Conservation (phyloP, 2,113 vertebrate species). For the Glaucidium brasilianum region DNA sequence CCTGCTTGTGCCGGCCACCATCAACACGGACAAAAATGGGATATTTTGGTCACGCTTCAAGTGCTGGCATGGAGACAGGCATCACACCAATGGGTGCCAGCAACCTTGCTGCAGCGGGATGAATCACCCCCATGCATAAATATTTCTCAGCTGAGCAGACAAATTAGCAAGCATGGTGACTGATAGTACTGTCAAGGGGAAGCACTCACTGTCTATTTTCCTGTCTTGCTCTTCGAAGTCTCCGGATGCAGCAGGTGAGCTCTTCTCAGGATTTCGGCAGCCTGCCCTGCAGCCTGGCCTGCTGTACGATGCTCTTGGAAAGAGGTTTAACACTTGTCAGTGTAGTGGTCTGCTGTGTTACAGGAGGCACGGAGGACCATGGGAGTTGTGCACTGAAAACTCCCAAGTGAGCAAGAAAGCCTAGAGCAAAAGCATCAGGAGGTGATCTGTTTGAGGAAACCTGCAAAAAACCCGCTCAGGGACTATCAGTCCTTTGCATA, state of each 20-base stretch:
- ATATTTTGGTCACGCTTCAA: fast-evolving
- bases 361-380: fast-evolving
- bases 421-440: fast-evolving
- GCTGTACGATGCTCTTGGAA: not conserved
- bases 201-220: not conserved
- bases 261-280: not conserved
- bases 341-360: too few species aligned
- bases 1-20: fast-evolving
- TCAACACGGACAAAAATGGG: fast-evolving
- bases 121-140: not conserved
- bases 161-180: fast-evolving
- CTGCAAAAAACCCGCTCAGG: fast-evolving
- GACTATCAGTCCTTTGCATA: not conserved
- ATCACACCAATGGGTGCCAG: not conserved
- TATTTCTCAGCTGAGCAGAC: not conserved
- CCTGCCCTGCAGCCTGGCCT: not conserved
- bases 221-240: not conserved
- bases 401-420: fast-evolving
- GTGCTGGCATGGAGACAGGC: not conserved
- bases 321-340: not conserved
- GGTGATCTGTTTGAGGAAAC: not conserved
- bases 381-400: not conserved
- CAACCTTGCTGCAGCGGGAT: not conserved
- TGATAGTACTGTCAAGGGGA: not conserved
- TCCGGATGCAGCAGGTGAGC: not conserved